Percentiles rank a stretch among this genome's conserved stretches.
Evolutionary conservation across 2,113 vertebrate genomes (phyloP).

Genomic region (Desmodus rotundus): DNA sequence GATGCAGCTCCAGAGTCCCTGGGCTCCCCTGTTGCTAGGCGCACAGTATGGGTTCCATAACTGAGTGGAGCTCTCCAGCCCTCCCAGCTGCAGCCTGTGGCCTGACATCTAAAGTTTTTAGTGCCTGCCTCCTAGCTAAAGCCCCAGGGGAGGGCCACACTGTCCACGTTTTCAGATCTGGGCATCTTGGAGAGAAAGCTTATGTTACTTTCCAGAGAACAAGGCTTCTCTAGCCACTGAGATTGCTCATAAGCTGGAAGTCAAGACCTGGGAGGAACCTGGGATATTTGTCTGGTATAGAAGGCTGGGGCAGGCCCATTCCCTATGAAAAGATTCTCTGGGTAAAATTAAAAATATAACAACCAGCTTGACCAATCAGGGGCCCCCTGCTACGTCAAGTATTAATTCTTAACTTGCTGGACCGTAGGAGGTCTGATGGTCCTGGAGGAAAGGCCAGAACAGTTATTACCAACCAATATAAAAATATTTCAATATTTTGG

Average conservation of each 20-base stretch:
- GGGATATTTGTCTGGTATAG: neutral
- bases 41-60: fast-evolving
- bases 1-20: neutral
- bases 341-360: neutral
- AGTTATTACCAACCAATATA: neutral
- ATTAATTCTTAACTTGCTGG: neutral
- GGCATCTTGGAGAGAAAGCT: neutral
- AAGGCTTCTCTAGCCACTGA: neutral
- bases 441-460: neutral
- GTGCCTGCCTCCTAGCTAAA: neutral
- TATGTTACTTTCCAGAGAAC: neutral
- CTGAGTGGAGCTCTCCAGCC: neutral
- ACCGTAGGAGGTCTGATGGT: neutral
- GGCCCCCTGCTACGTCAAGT: neutral
- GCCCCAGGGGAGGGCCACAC: neutral
- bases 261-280: neutral
- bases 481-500: neutral
- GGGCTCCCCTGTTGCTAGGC: neutral
- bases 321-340: neutral
- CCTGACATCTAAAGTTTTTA: neutral
- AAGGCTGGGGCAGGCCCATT: neutral
- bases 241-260: neutral
- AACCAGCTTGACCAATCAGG: neutral
- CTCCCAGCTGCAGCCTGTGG: neutral
- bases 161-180: neutral